phyloP scores from a whole-genome alignment of 2,797 vertebrate species.

The Lagorchestes hirsutus region DNA sequence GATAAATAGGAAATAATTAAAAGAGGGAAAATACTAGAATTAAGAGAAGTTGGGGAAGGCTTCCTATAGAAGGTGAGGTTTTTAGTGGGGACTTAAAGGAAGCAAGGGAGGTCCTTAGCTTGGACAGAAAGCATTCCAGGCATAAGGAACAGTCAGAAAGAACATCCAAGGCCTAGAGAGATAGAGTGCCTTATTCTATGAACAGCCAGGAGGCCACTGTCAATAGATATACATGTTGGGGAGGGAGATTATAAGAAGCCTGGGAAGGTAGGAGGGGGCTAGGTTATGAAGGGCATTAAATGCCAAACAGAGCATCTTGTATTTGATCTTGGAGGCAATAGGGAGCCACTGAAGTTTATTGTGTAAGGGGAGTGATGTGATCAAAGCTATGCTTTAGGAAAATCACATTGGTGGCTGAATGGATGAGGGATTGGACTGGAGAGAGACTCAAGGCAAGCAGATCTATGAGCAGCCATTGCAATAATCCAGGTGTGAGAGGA shows the following conservation, averaged over 20 bases:
- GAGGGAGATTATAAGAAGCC: neutral
- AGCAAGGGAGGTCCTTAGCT: too few species aligned
- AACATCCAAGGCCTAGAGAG: neutral
- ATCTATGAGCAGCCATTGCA: too few species aligned
- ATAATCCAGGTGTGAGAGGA: too few species aligned
- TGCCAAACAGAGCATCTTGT: neutral
- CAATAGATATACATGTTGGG: neutral
- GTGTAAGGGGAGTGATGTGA: neutral
- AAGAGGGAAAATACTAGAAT: too few species aligned
- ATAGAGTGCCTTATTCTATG: neutral
- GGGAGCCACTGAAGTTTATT: neutral
- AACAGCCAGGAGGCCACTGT: neutral
- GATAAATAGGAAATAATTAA: too few species aligned
- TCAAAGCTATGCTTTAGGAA: neutral
- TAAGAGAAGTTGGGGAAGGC: too few species aligned
- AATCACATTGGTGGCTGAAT: neutral
- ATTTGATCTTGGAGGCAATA: neutral
- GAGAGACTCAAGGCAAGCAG: neutral
- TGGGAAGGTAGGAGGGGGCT: neutral
- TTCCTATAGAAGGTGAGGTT: too few species aligned
- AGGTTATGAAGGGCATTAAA: neutral
- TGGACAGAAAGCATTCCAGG: too few species aligned
- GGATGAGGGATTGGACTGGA: neutral
- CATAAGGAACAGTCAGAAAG: neutral
- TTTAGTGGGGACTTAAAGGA: too few species aligned